phyloP scores from a whole-genome alignment of 1,140 invertebrate genomes.

The Zaprionus camerounensis region DNA sequence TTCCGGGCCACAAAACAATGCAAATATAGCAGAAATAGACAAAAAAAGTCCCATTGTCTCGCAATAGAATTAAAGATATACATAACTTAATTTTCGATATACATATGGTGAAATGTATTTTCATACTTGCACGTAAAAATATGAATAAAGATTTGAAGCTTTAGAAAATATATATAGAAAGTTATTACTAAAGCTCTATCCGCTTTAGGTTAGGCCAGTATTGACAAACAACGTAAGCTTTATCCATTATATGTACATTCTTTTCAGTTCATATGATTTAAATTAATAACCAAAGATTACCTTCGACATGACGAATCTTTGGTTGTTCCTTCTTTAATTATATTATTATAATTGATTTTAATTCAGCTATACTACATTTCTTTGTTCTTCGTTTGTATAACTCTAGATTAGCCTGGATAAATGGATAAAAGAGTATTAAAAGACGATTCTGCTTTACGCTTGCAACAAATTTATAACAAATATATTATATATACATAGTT shows the following conservation, averaged over 20 bases:
- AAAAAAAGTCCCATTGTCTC: slow-evolving; percentile 93
- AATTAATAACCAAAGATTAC: no score
- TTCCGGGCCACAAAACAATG: slow-evolving; percentile 87
- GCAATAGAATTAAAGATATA: slow-evolving; percentile 83
- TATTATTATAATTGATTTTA: no score
- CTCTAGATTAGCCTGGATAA: no score
- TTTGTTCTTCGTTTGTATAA: no score
- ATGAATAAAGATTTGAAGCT: slow-evolving; percentile 77
- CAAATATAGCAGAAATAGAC: slow-evolving; percentile 88
- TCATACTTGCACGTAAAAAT: slow-evolving; percentile 82
- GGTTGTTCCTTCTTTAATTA: no score
- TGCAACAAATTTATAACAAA: slow-evolving; percentile 10
- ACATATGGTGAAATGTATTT: slow-evolving; percentile 81
- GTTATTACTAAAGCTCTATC: slow-evolving; percentile 8
- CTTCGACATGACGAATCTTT: no score
- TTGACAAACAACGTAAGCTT: not conserved
- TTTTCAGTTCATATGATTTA: no score
- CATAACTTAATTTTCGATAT: slow-evolving; percentile 63
- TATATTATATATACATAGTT: slow-evolving; percentile 2
- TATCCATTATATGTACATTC: no score
- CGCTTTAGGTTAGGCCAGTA: not conserved
- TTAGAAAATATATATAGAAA: slow-evolving; percentile 70
- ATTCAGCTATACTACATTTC: no score
- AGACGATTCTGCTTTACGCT: not conserved
- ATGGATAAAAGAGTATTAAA: not conserved